Evolutionary conservation across 2,888 invertebrate species (phyloP).

Genomic region (Eurois occulta): DNA sequence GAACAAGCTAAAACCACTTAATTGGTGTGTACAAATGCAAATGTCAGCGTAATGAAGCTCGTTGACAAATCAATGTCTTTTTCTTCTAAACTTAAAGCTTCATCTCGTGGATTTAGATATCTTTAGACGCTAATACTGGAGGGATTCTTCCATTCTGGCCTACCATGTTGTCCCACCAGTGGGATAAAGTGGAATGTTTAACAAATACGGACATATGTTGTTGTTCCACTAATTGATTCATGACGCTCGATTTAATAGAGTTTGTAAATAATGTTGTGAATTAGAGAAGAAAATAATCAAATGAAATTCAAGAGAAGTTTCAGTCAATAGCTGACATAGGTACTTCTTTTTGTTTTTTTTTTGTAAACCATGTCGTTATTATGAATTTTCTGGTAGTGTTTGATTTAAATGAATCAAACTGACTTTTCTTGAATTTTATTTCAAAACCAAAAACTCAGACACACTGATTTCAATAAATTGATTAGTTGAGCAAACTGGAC

Average conservation of each 20-base stretch:
- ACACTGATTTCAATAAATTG: not conserved
- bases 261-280: not conserved
- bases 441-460: not conserved
- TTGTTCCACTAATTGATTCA: not conserved
- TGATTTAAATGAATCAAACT: not conserved
- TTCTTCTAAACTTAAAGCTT: constrained; percentile 50
- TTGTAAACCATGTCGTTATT: too few species aligned
- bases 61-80: constrained; percentile 61
- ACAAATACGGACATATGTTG: not conserved
- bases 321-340: not conserved
- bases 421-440: not conserved
- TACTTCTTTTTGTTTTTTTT: not conserved
- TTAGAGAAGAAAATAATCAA: not conserved
- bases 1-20: constrained; percentile 10
- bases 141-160: not conserved
- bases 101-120: constrained; percentile 60
- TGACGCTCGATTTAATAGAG: not conserved
- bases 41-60: constrained; percentile 48
- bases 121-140: constrained; percentile 39
- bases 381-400: not conserved
- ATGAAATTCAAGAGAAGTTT: not conserved
- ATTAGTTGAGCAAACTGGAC: not conserved
- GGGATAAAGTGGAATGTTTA: not conserved
- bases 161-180: not conserved
- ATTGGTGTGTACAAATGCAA: constrained; percentile 54